Evolutionary conservation across 2,888 invertebrate species (phyloP).

Genomic region (Pardosa pseudoannulata): DNA sequence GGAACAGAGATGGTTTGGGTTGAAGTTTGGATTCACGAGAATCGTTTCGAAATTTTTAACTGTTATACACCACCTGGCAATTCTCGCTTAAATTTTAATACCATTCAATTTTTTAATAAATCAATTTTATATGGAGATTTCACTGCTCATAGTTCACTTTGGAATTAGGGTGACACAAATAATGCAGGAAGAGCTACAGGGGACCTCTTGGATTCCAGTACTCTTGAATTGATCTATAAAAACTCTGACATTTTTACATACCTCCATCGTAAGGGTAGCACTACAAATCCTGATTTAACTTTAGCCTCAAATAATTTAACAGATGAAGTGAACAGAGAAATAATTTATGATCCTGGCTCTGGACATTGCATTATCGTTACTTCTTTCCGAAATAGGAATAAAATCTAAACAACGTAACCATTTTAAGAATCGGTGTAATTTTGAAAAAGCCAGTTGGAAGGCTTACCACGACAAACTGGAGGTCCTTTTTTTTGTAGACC

Average conservation of each 20-base stretch:
- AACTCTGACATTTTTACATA: not conserved
- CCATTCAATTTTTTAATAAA: not conserved
- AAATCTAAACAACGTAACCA: not conserved
- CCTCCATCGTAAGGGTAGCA: slow-evolving; percentile 13
- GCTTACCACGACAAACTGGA: not conserved
- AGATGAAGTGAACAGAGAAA: not conserved
- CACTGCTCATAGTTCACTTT: not conserved
- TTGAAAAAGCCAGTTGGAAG: not conserved
- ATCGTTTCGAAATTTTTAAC: not conserved
- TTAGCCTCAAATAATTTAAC: not conserved
- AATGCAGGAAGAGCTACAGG: not conserved
- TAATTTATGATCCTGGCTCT: slow-evolving; percentile 19
- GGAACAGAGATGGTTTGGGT: not conserved
- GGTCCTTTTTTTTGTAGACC: not conserved
- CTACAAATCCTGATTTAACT: not conserved
- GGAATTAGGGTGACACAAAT: slow-evolving; percentile 13
- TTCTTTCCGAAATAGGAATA: not conserved
- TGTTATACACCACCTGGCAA: not conserved
- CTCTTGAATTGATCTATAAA: not conserved
- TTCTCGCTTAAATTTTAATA: not conserved
- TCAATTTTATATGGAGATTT: slow-evolving; percentile 10
- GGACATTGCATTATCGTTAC: slow-evolving; percentile 3
- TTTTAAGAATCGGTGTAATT: not conserved
- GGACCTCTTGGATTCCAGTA: not conserved
- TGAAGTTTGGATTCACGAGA: not conserved